Percentiles rank a stretch among this genome's conserved stretches.
These are phyloP conservation scores for Drosophila paramelanica DNA, from an alignment of 2,888 invertebrate genomes.

Conservation along the genomic window DNA sequence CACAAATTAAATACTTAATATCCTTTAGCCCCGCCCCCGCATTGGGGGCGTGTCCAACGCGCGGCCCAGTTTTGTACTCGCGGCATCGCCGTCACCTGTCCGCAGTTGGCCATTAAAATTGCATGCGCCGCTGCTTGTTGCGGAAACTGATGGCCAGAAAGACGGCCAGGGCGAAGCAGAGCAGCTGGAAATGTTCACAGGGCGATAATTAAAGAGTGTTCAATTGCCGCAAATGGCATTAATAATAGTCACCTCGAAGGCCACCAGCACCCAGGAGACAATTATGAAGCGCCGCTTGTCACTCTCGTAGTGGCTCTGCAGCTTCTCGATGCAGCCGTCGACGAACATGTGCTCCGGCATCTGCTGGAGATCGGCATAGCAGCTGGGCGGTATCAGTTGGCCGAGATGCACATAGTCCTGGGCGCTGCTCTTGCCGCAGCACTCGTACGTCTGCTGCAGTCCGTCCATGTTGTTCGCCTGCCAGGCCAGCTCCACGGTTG, in stretches of 20 bases:
- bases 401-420: constrained; percentile 76
- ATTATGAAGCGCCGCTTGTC: constrained; percentile 87
- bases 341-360: constrained; percentile 57
- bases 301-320: constrained; percentile 71
- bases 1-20: constrained; percentile 58
- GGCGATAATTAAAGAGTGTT: constrained; percentile 6
- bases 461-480: constrained; percentile 81
- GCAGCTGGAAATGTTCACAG: constrained; percentile 59
- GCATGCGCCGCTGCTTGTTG: constrained; percentile 82
- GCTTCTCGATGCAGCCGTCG: constrained; percentile 73
- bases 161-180: constrained; percentile 71
- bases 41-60: constrained; percentile 10
- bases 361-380: constrained; percentile 67
- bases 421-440: constrained; percentile 83
- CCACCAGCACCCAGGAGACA: constrained; percentile 89
- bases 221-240: too few relatives aligned
- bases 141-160: constrained; percentile 79
- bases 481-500: constrained; percentile 86
- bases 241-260: constrained; percentile 87
- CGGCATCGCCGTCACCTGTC: constrained; percentile 3
- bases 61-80: constrained; percentile 59
- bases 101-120: constrained; percentile 68
- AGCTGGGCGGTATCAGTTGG: constrained; percentile 73
- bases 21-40: not conserved
- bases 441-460: constrained; percentile 77